Percentiles rank a stretch among this genome's conserved stretches.
phyloP scores from a whole-genome alignment of 2,113 vertebrate species.

The Myrmophylax atrothorax region DNA sequence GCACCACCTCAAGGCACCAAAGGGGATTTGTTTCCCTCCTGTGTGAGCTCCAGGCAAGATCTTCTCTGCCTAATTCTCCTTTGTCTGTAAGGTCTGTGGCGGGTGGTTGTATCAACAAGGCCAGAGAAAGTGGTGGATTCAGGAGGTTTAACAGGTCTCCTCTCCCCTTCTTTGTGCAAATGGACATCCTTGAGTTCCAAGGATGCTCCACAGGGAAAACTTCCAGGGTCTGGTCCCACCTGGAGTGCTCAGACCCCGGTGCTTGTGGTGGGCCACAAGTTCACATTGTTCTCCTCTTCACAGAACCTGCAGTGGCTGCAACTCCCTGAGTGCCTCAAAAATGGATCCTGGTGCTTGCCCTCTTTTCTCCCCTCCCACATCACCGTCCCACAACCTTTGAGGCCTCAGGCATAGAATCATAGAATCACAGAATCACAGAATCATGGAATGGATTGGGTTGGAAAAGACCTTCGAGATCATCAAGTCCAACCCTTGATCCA shows the following conservation, averaged over 20 bases:
- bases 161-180: background rate
- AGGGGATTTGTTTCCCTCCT: background rate
- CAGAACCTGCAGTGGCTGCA: no score
- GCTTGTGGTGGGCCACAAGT: background rate
- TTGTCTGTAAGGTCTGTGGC: background rate
- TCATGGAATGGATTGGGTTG: no score
- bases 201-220: background rate
- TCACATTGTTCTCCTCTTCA: background rate
- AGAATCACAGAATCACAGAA: no score
- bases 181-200: background rate
- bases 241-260: background rate
- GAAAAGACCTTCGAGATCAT: no score
- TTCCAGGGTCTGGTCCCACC: background rate
- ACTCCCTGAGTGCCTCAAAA: background rate
- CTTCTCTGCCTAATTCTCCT: background rate
- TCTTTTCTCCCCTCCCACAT: background rate
- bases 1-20: background rate
- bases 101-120: accelerated
- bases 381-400: background rate
- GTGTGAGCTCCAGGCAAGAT: background rate
- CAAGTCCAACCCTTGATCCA: no score
- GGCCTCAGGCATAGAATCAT: background rate
- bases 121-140: background rate
- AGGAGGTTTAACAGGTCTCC: background rate
- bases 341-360: background rate